phyloP scores from a whole-genome alignment of 1,140 invertebrate genomes.

The Leptinotarsa texana region DNA sequence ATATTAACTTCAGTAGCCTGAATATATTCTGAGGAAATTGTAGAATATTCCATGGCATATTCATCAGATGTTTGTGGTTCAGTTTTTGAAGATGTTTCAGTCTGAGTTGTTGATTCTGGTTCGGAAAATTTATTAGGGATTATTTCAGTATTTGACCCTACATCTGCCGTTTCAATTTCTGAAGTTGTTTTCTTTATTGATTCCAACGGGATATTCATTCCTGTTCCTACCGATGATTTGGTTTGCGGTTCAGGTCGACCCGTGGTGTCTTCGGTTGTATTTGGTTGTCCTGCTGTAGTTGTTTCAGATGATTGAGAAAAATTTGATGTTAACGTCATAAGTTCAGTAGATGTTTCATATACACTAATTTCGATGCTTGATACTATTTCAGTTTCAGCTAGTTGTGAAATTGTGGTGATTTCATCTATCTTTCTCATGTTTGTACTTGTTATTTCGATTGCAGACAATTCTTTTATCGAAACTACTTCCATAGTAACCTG shows the following conservation, averaged over 20 bases:
- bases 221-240: not conserved
- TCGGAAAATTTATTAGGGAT: not conserved
- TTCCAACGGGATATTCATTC: not conserved
- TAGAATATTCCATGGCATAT: no score
- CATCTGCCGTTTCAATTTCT: not conserved
- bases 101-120: not conserved
- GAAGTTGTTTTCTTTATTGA: not conserved
- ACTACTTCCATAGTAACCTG: no score
- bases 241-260: not conserved
- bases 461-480: no score
- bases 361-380: not conserved
- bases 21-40: no score
- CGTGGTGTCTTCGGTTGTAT: not conserved
- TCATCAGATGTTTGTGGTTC: not conserved
- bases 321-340: not conserved
- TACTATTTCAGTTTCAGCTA: not conserved
- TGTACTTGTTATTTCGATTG: no score
- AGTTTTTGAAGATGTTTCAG: not conserved
- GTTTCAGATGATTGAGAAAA: no score
- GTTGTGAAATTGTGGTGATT: not conserved
- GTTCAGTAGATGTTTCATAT: not conserved
- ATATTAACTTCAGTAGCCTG: no score
- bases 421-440: no score
- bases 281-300: no score
- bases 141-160: not conserved